Evolutionary conservation across 2,113 vertebrate genomes (phyloP), one percentile per base, ranked within the genome.

Genomic region (Istiophorus platypterus): DNA sequence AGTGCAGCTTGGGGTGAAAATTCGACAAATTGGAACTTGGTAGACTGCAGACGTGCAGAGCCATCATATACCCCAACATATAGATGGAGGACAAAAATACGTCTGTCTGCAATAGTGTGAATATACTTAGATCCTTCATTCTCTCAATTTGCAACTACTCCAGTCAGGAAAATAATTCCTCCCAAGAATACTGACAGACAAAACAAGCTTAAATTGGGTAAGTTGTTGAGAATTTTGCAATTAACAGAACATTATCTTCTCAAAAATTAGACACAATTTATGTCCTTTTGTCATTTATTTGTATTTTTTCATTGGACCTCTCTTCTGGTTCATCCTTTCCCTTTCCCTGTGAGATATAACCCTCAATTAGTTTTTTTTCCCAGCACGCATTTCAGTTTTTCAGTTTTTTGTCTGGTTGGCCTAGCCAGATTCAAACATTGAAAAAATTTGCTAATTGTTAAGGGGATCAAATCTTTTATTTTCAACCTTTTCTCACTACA

Each of bases 351-450:
- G 9, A 62, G 39, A 49, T 49, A 56, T n/a, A 68, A 22, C n/a
- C 12, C 24, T 31, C 22, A 54, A 31, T 47, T 47, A 20, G 24
- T 20, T 72, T 66, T 20, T 72, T 66, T 57, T 63, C 45, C 39
- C 62, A 57, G 37, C 37, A n/a, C 14, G 17, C 51, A 56, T 39
- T 72, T 64, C 42, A 57, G 57, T 75, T 79, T 62, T n/a, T n/a
- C n/a, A n/a, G n/a, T n/a, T n/a, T n/a, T n/a, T n/a, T n/a, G n/a
- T n/a, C n/a, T n/a, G n/a, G n/a, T 70, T 54, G 15, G 37, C 29
- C 8, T 22, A 4, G 67, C 15, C 7, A 54, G 10, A 80, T 52
- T 49, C 51, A 70, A 29, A 73, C 45, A 64, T 0, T 49, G 24
- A 41, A 24, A 34, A 12, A 49, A 9, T 8, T 27, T 39, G 2